Base-by-base conservation (phyloP, 1,140 invertebrate genomes). In the Ceratitis capitata region DNA sequence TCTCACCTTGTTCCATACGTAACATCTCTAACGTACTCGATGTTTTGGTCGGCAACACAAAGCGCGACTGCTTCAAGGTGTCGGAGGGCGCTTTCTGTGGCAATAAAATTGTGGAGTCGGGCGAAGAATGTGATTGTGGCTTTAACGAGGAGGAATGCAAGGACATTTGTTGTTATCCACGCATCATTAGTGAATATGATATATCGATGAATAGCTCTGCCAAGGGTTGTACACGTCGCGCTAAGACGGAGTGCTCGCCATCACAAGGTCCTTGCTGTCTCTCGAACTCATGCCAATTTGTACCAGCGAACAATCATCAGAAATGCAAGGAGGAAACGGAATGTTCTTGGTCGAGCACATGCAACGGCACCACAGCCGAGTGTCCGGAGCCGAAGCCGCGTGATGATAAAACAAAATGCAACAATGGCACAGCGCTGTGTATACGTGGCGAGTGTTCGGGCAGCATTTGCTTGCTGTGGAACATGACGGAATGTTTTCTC, bases 101-200 rank as follows among this genome's bases (percentile, higher is more conserved):
- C 19, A 99, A 99, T 92, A 98, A 99, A 93, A 99, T 99, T 89
- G 98, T 99, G 0, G 99, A 99, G 92, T 96, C 95, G 45, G 98
- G 97, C 16, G 99, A 99, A 92, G 97, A 99, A 92, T 99, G 99
- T 91, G 99, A 99, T 92, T 99, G 99, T 92, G 99, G 99, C 32
- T 99, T 98, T 91, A 97, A 98, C 89, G 95, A 97, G 85, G 94
- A 95, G 29, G 98, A 99, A 90, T 99, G 98, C 92, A 94, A 94
- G 85, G 98, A 99, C 88, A 95, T 94, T 51, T 99, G 99, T 92
- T 99, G 99, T 92, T 98, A 98, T 92, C 98, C 98, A 5, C 93
- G 97, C 23, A 92, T 96, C 88, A 92, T 98, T 4, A 95, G 94
- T 87, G 94, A 95, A 29, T 92, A 94, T 85, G 96, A 97, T 87